phyloP scores from a whole-genome alignment of 1,140 invertebrate species.

The Microplitis demolitor region DNA sequence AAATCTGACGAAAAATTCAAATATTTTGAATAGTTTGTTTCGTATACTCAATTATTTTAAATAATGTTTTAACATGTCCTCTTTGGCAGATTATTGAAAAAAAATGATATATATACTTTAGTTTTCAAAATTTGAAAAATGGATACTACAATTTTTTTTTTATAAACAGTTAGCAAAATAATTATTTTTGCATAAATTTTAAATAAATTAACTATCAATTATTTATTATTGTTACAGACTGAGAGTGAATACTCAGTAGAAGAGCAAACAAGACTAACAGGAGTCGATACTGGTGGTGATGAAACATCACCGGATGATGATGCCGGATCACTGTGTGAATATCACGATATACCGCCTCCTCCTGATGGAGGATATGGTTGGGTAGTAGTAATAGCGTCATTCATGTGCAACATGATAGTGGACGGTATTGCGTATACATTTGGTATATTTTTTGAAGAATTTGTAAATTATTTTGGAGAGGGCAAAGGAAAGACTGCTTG shows the following conservation, averaged over 20 bases:
- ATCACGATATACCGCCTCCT: conserved; percentile 78
- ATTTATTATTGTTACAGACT: conserved; percentile 66
- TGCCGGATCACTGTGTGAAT: conserved; percentile 72
- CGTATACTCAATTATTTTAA: no score
- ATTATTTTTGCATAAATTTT: neutral
- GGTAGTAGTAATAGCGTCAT: conserved; percentile 92
- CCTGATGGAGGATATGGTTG: conserved; percentile 90
- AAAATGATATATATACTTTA: neutral
- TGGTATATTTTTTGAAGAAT: conserved; percentile 83
- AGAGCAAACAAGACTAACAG: conserved; percentile 76
- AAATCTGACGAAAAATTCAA: no score
- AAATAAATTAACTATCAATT: no score
- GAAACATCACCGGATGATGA: conserved; percentile 73
- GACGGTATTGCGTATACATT: conserved; percentile 96
- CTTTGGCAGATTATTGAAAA: no score
- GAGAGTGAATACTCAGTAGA: conserved; percentile 84
- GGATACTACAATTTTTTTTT: no score
- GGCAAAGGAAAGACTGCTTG: conserved; percentile 89
- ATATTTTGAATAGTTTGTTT: no score
- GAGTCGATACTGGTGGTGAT: conserved; percentile 54
- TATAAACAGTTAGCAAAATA: neutral
- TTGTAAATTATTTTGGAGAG: conserved; percentile 81
- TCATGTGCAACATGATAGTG: conserved; percentile 98
- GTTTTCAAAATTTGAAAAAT: neutral
- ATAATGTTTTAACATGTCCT: no score